These are phyloP conservation scores for Tor tambroides DNA, from an alignment of 2,113 vertebrate genomes.

Conservation along the genomic window DNA sequence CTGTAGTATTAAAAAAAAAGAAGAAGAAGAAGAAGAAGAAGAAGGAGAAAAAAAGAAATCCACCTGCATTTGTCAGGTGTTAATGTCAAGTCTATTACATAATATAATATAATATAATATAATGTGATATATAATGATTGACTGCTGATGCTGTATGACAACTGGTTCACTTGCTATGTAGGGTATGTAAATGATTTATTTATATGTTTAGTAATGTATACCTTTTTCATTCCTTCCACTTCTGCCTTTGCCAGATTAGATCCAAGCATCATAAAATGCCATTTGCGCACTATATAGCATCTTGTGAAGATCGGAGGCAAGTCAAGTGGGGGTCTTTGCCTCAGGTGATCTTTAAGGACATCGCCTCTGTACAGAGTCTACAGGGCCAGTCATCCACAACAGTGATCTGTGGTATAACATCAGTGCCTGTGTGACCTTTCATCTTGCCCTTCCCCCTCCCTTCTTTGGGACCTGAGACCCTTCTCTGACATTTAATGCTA, in stretches of 20 bases:
- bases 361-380: background rate
- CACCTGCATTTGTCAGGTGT: too few relatives aligned
- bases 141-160: background rate
- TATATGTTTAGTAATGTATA: background rate
- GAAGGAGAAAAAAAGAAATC: too few relatives aligned
- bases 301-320: conserved; percentile 35
- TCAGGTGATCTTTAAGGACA: conserved; percentile 46
- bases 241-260: conserved; percentile 29
- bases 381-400: conserved; percentile 43
- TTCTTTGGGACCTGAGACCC: conserved; percentile 64
- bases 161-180: background rate
- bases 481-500: conserved; percentile 77
- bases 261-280: conserved; percentile 16
- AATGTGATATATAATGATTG: background rate
- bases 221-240: conserved; percentile 9
- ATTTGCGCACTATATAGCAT: conserved; percentile 37
- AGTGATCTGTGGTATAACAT: conserved; percentile 52
- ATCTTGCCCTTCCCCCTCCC: conserved; percentile 47
- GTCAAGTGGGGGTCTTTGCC: conserved; percentile 50
- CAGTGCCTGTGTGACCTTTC: conserved; percentile 55
- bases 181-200: background rate
- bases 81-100: background rate
- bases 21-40: too few relatives aligned
- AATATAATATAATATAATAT: background rate
- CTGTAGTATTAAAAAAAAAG: too few relatives aligned